Evolutionary conservation across 1,140 invertebrate species (phyloP), one percentile per base, ranked within the genome.

Genomic region (Drosophila ogumai): DNA sequence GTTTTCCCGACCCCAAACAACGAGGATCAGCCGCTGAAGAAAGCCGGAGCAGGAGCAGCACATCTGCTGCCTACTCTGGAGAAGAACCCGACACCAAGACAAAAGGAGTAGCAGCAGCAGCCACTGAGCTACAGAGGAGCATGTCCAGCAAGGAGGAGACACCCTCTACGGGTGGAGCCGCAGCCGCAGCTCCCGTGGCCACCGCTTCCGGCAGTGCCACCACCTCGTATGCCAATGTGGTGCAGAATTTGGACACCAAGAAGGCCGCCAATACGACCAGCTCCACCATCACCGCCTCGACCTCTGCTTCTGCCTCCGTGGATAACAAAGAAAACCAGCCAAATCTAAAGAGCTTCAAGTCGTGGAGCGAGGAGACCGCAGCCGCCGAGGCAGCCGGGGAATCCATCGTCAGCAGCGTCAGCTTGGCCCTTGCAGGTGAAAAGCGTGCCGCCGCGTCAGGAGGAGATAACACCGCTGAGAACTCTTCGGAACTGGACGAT

Each of bases 401-500:
- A 10, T 34, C 79, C 43, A 32, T 58, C n/a, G 25, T 36, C 28
- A 71, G 49, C 66, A 73, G 41, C 49, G 63, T 79, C 31, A 46
- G 50, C 47, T 52, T 55, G 31, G 38, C 79, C 40, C 49, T 72
- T n/a, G 49, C 77, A 40, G 90, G 91, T 15, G 91, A 91, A 49
- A 92, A 92, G 55, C 91, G 91, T 44, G 76, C 91, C 7, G 90
- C 91, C 1, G 76, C 80, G 15, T 76, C 69, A 1, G 84, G 84
- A 19, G 87, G 82, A 8, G 91, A 92, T 43, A 92, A 85, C 52
- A 90, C 90, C 28, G 91, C 91, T 43, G 91, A 92, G 56, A 92
- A 92, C 34, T 92, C 91, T n/a, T 92, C 91, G 13, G 92, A 92
- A 79, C 38, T 92, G 57, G 94, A 94, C 72, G 93, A 94, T 59